Percentiles rank a stretch among this genome's conserved stretches.
Conservation (phyloP, 1,140 invertebrate species). For the Caenorhabditis inopinata region DNA sequence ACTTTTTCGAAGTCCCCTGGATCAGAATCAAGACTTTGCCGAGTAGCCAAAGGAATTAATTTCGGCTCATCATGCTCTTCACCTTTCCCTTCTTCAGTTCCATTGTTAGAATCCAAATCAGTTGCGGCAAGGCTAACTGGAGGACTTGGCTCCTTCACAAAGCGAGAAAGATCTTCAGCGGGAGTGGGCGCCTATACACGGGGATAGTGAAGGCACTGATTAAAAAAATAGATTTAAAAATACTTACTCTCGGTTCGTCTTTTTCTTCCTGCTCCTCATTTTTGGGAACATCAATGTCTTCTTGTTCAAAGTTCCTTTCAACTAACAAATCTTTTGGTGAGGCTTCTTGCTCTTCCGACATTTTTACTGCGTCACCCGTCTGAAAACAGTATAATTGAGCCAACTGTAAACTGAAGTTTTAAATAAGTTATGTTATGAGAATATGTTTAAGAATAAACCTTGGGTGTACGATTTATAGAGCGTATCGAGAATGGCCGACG, state of each 20-base stretch:
- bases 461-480: background rate
- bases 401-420: background rate
- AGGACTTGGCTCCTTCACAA: constrained; percentile 11
- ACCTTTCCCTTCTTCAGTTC: background rate
- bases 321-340: constrained; percentile 12
- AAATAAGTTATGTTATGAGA: too few relatives aligned
- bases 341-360: constrained; percentile 10
- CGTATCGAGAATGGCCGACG: constrained; percentile 11
- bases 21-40: constrained; percentile 12
- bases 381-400: background rate
- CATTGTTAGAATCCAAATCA: constrained; percentile 26
- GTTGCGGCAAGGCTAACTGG: constrained; percentile 1
- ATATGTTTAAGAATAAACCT: background rate
- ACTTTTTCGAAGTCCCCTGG: constrained; percentile 15
- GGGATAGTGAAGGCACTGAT: background rate
- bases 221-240: background rate
- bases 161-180: constrained; percentile 8
- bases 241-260: background rate
- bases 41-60: background rate
- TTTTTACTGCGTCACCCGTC: constrained; percentile 16
- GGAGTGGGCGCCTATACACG: background rate
- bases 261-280: background rate
- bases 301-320: background rate
- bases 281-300: constrained; percentile 14
- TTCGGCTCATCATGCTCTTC: background rate